Percentiles rank a stretch among this genome's conserved stretches.
Conservation (phyloP, 2,888 invertebrate genomes). For the Agonopterix alstromeriana region DNA sequence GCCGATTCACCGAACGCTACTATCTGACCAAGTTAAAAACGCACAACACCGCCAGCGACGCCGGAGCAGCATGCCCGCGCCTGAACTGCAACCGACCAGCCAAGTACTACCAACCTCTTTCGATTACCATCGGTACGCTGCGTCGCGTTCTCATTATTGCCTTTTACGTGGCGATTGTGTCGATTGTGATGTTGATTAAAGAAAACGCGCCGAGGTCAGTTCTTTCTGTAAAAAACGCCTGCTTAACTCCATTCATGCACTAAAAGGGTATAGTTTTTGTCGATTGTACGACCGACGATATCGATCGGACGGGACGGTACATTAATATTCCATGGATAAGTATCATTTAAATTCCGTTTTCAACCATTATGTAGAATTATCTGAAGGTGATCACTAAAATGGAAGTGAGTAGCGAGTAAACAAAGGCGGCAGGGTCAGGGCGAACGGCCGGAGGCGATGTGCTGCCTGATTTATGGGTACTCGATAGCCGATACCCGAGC, state of each 20-base stretch:
- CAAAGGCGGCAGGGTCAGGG: conserved; percentile 56
- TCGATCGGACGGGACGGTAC: conserved; percentile 22
- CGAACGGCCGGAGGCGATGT: conserved; percentile 51
- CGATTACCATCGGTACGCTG: conserved; percentile 43
- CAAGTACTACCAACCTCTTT: conserved; percentile 20
- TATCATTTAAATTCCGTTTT: conserved; percentile 26
- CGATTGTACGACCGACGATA: conserved; percentile 18
- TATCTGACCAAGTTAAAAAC: conserved; percentile 43
- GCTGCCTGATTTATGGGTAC: conserved; percentile 63
- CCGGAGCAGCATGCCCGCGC: conserved; percentile 7
- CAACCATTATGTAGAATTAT: conserved; percentile 25
- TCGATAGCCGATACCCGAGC: conserved; percentile 59
- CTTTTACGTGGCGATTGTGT: conserved; percentile 57
- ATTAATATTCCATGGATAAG: conserved; percentile 29
- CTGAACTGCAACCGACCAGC: conserved; percentile 16
- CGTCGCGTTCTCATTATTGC: conserved; percentile 51
- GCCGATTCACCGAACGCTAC: conserved; percentile 46
- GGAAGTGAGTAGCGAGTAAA: conserved; percentile 39
- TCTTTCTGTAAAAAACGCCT: conserved; percentile 32
- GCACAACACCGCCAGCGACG: conserved; percentile 24
- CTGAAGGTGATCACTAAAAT: conserved; percentile 45
- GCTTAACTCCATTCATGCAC: conserved; percentile 40
- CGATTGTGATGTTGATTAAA: conserved; percentile 52
- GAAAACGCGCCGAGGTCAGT: conserved; percentile 55
- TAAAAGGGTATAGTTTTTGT: conserved; percentile 37